Conservation (phyloP, 2,888 invertebrate species). For the Stenodera caucasica region DNA sequence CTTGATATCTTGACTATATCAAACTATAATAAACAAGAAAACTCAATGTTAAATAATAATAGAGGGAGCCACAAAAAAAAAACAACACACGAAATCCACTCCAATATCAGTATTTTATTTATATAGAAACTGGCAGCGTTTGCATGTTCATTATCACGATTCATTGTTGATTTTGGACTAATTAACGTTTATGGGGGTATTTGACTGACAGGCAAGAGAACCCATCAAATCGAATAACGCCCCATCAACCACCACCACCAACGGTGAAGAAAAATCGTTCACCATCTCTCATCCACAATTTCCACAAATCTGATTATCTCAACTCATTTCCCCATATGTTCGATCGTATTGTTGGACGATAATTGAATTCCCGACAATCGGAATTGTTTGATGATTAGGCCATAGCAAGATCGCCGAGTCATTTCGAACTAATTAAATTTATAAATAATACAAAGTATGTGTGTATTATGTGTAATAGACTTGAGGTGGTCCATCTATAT, state of each 20-base stretch:
- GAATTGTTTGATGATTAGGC: constrained; percentile 50
- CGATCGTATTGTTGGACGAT: constrained; percentile 54
- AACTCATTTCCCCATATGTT: too few species aligned
- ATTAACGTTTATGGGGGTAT: neutral
- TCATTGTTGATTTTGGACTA: neutral
- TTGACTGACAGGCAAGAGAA: constrained; percentile 2
- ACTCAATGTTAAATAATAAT: neutral
- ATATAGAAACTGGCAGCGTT: constrained; percentile 1
- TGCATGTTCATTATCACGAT: constrained; percentile 8
- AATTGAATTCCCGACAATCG: constrained; percentile 54
- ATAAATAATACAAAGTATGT: constrained; percentile 27
- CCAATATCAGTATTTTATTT: too few species aligned
- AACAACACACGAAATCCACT: too few species aligned
- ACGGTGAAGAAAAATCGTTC: neutral
- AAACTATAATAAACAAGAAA: neutral
- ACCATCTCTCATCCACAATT: too few species aligned
- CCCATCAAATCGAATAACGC: neutral
- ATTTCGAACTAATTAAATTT: constrained; percentile 55
- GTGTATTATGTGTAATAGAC: constrained; percentile 40
- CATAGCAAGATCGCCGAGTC: constrained; percentile 39
- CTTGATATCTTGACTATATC: constrained; percentile 3
- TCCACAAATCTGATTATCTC: too few species aligned
- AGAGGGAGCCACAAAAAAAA: too few species aligned
- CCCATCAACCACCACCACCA: constrained; percentile 6
- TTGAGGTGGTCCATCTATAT: constrained; percentile 38